phyloP scores from a whole-genome alignment of 2,113 vertebrate genomes.

The Elaphurus davidianus region DNA sequence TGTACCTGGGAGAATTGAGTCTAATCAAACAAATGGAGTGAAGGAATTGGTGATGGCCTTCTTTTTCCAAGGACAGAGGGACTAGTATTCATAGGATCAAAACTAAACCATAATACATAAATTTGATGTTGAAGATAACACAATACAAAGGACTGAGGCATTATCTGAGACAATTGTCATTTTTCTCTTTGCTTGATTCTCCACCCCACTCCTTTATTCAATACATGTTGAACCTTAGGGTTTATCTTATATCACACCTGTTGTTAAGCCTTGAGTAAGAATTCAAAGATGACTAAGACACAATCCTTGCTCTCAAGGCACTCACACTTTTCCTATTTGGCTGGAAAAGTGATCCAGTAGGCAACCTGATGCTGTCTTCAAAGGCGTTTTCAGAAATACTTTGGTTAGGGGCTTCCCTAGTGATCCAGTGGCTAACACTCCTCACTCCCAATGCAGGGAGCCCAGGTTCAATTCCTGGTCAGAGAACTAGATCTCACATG shows the following conservation, averaged over 20 bases:
- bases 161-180: neutral
- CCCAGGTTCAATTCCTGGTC: neutral
- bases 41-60: neutral
- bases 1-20: slow-evolving; percentile 28
- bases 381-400: neutral
- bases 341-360: neutral
- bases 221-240: neutral
- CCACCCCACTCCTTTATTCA: neutral
- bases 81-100: neutral
- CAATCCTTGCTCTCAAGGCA: neutral
- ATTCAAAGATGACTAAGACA: neutral
- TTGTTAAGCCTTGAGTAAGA: neutral
- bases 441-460: neutral
- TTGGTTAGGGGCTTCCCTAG: neutral
- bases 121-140: neutral
- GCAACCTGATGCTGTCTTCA: neutral
- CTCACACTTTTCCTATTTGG: neutral
- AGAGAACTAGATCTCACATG: neutral
- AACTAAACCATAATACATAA: neutral
- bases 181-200: neutral
- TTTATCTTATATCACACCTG: neutral
- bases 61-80: neutral
- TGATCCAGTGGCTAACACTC: neutral
- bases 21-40: neutral
- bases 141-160: neutral